These are phyloP conservation scores for Ramphastos sulfuratus DNA, from an alignment of 2,113 vertebrate species.

Conservation along the genomic window DNA sequence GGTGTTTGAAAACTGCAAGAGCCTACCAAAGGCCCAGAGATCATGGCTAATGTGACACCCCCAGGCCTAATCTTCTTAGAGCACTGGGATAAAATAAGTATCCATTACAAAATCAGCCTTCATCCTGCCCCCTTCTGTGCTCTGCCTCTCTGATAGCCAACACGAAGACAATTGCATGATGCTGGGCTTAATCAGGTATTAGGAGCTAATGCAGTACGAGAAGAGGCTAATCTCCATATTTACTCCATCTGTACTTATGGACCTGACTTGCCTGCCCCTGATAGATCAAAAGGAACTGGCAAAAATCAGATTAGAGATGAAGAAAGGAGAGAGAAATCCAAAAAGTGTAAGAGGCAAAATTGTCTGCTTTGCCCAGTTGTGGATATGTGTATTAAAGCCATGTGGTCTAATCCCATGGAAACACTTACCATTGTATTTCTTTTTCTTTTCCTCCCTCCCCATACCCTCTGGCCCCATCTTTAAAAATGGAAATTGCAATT, in stretches of 20 bases:
- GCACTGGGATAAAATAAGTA: slow-evolving; percentile 95
- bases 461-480: neutral
- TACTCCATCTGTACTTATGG: slow-evolving; percentile 93
- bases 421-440: slow-evolving; percentile 48
- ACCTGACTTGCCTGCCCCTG: slow-evolving; percentile 83
- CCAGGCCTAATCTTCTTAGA: slow-evolving; percentile 99
- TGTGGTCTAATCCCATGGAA: slow-evolving; percentile 74
- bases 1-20: slow-evolving; percentile 87
- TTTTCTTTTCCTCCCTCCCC: slow-evolving; percentile 29
- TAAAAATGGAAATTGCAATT: slow-evolving; percentile 49
- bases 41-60: slow-evolving; percentile 97
- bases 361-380: slow-evolving; percentile 74
- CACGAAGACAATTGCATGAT: slow-evolving; percentile 91
- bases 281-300: slow-evolving; percentile 93
- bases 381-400: slow-evolving; percentile 69
- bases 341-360: slow-evolving; percentile 77
- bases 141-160: slow-evolving; percentile 88
- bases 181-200: slow-evolving; percentile 97
- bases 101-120: slow-evolving; percentile 98
- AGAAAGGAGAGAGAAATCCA: slow-evolving; percentile 72
- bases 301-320: slow-evolving; percentile 91
- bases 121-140: slow-evolving; percentile 87
- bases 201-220: slow-evolving; percentile 90
- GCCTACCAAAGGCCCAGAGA: slow-evolving; percentile 89
- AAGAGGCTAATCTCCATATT: slow-evolving; percentile 96